Conservation (phyloP, 2,113 vertebrate species). For the Prolemur simus region DNA sequence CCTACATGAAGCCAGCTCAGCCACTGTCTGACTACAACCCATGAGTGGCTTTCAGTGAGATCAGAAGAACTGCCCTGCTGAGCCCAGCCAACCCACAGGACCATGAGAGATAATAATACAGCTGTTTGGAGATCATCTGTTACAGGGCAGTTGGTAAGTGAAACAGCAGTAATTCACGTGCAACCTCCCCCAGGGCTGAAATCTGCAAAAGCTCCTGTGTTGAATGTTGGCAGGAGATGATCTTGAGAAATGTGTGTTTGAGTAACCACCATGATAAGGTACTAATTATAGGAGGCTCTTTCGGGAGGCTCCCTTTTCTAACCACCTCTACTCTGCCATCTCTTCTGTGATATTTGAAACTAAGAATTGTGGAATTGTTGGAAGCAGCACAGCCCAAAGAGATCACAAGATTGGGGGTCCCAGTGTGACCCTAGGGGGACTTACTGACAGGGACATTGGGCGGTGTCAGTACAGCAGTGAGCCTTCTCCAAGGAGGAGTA, state of each 20-base stretch:
- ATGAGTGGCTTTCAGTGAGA: no score
- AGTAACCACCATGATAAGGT: rapidly evolving
- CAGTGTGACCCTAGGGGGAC: neutral
- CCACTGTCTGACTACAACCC: neutral
- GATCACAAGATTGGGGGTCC: neutral
- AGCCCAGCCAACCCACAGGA: neutral
- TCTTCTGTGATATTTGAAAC: neutral
- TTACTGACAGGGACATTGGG: neutral
- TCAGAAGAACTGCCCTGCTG: neutral
- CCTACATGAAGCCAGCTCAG: neutral
- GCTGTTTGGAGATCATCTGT: neutral
- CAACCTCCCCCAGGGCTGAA: neutral
- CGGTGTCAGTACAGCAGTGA: neutral
- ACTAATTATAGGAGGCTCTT: neutral
- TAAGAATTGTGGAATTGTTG: neutral
- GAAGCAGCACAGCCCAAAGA: neutral
- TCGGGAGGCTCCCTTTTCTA: neutral
- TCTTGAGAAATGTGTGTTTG: neutral
- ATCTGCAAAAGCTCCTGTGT: neutral
- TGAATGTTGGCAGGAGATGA: neutral
- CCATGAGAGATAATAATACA: neutral
- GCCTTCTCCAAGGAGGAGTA: neutral
- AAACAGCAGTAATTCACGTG: no score
- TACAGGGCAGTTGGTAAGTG: rapidly evolving
- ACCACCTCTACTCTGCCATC: rapidly evolving